phyloP scores from a whole-genome alignment of 2,888 invertebrate species.

The Cataglyphis altisquamis region DNA sequence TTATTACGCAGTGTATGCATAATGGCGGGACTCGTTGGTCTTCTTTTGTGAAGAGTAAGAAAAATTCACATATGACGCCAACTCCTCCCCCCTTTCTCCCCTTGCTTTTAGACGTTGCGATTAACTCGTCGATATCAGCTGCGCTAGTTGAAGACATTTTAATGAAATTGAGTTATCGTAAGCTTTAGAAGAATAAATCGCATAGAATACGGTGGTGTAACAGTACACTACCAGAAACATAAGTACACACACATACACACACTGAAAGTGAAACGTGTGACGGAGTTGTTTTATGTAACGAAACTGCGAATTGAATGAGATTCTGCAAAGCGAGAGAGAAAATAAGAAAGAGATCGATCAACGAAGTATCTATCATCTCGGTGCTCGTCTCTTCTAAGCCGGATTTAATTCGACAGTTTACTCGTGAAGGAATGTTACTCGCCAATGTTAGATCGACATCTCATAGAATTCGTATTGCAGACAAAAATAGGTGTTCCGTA shows the following conservation, averaged over 20 bases:
- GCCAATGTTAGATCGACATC: slow-evolving; percentile 75
- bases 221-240: slow-evolving; percentile 64
- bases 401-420: slow-evolving; percentile 31
- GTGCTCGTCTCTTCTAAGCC: neutral
- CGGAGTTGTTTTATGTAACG: slow-evolving; percentile 17
- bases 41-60: neutral
- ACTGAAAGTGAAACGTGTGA: slow-evolving; percentile 37
- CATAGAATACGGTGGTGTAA: slow-evolving; percentile 34
- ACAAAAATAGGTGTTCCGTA: slow-evolving; percentile 68
- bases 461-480: slow-evolving; percentile 65
- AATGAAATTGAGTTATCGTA: slow-evolving; percentile 34
- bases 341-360: neutral
- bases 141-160: slow-evolving; percentile 13
- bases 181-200: slow-evolving; percentile 43
- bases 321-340: slow-evolving; percentile 11
- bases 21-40: slow-evolving; percentile 1
- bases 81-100: neutral
- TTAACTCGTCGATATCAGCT: slow-evolving; percentile 22
- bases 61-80: slow-evolving; percentile 8
- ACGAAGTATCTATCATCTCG: neutral
- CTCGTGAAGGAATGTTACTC: slow-evolving; percentile 46
- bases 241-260: slow-evolving; percentile 46
- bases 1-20: neutral
- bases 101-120: slow-evolving; percentile 42
- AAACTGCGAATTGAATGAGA: slow-evolving; percentile 27